These are phyloP conservation scores for Melospiza melodia DNA, from an alignment of 2,113 vertebrate genomes.

Conservation along the genomic window DNA sequence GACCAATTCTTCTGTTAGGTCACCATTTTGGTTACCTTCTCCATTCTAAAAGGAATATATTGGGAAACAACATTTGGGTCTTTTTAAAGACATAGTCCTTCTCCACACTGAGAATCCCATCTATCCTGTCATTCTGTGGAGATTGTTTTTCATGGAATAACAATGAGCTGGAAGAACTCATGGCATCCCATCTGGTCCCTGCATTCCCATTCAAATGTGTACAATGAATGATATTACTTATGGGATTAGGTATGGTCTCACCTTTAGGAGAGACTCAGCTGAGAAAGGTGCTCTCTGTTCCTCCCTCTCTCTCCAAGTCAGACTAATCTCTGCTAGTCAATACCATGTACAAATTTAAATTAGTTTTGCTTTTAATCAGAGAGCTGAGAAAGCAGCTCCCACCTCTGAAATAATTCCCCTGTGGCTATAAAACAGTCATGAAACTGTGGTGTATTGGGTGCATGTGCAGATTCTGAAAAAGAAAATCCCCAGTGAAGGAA, in stretches of 20 bases:
- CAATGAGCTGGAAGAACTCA: neutral
- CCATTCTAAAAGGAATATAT: neutral
- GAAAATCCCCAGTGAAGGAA: neutral
- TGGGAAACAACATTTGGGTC: neutral
- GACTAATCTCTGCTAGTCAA: neutral
- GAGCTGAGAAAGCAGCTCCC: neutral
- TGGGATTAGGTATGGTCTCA: neutral
- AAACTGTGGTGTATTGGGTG: neutral
- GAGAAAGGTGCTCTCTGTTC: neutral
- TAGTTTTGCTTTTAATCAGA: neutral
- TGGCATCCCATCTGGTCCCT: neutral
- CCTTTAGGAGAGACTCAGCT: neutral
- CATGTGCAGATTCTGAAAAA: neutral
- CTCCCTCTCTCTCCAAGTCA: neutral
- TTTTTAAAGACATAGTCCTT: neutral
- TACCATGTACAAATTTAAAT: neutral
- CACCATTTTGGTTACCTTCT: neutral
- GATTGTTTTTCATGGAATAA: neutral
- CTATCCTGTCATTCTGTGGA: neutral
- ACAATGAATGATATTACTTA: neutral
- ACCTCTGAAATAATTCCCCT: slow-evolving; percentile 1
- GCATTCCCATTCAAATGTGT: neutral
- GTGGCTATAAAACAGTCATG: neutral
- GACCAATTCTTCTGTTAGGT: neutral
- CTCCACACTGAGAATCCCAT: neutral